Base-by-base conservation (phyloP, 2,113 vertebrate genomes). In the Mesoclemmys tuberculata region DNA sequence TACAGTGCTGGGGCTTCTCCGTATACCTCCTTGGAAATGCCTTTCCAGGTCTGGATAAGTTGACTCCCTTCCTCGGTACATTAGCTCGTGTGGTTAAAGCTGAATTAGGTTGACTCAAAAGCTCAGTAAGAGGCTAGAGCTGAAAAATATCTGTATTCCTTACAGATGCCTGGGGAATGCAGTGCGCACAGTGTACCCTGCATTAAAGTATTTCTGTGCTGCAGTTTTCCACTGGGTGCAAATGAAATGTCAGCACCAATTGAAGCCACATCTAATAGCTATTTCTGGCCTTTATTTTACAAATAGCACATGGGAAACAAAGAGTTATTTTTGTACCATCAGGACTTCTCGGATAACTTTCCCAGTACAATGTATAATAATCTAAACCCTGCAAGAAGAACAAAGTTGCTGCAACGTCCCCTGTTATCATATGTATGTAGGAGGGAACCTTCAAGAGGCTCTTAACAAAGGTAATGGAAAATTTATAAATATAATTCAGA, bases 311-410 rank as follows among this genome's bases (percentile, higher is more conserved):
- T 85, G 84, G 94, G 92, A 96, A 97, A 97, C 96, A 97, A 97
- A 96, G 90, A 90, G 94, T 89, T 97, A 96, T 97, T 98, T 96
- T 87, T 89, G 97, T 96, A 58, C 93, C 26, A 0, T 83, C 5
- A 12, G 95, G 93, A 92, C 88, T 88, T 79, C 82, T 96, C 94
- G 90, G 95, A 95, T 97, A 96, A 96, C 96, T 96, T 96, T 94
- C 93, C 95, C 78, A 87, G 94, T 93, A 94, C 94, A 96, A 94
- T 89, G 95, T 97, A 94, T 97, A 97, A 97, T 97, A 96, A 95
- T 93, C 97, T 96, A 92, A 97, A 92, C 52, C 91, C 96, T 93
- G 93, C 80, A 92, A 94, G 92, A 97, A 92, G 81, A 96, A 94
- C 55, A 90, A 89, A 58, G 19, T 80, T 78, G 93, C 75, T 96